phyloP scores from a whole-genome alignment of 2,888 invertebrate species.

The Branchipolynoe longqiensis region DNA sequence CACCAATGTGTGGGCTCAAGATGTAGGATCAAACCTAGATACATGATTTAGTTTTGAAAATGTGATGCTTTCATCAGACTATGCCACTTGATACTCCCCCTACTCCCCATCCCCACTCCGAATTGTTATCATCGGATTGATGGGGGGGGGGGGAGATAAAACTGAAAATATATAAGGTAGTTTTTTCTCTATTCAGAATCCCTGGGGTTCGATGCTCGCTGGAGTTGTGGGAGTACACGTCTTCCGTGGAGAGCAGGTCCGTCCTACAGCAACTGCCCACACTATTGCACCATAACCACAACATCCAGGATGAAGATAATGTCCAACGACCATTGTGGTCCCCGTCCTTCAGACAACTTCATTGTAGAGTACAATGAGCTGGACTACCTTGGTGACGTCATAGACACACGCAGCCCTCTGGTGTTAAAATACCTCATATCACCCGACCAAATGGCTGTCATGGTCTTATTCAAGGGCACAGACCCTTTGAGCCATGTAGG shows the following conservation, averaged over 20 bases:
- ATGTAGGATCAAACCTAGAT: too few species aligned
- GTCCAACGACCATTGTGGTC: not conserved
- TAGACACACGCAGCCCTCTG: not conserved
- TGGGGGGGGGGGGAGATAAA: too few species aligned
- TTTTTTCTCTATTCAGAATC: not conserved
- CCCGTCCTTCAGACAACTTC: not conserved
- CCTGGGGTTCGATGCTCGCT: constrained; percentile 4
- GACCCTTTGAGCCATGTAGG: not conserved
- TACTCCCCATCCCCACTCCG: too few species aligned
- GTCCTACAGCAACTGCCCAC: constrained; percentile 16
- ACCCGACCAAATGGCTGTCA: not conserved
- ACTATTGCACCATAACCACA: not conserved
- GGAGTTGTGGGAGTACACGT: constrained; percentile 11
- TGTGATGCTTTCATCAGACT: too few species aligned
- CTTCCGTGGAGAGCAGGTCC: constrained; percentile 15
- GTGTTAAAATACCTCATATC: not conserved
- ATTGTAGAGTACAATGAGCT: not conserved
- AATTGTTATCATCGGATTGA: too few species aligned
- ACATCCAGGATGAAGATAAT: constrained; percentile 14
- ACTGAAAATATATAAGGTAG: too few species aligned
- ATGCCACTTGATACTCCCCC: too few species aligned
- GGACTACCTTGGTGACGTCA: not conserved
- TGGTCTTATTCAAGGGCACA: not conserved
- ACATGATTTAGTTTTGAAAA: too few species aligned
- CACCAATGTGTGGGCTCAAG: too few species aligned